Conservation (phyloP, 2,113 vertebrate genomes). For the Limanda limanda region DNA sequence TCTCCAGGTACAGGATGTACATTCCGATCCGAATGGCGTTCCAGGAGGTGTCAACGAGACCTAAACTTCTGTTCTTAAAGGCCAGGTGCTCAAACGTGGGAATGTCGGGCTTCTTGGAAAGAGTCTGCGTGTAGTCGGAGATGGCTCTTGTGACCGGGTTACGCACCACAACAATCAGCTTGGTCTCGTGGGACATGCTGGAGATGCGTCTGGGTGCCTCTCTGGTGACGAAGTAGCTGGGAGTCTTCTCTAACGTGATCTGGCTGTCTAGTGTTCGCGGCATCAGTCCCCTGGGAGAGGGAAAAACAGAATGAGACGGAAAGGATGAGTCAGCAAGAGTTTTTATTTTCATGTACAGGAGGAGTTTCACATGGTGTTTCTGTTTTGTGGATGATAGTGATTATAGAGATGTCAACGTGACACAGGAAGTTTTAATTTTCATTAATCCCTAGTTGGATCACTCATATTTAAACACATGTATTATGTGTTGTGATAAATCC, state of each 20-base stretch:
- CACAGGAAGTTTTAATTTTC: constrained; percentile 6
- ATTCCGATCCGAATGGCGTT: constrained; percentile 95
- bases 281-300: constrained; percentile 89
- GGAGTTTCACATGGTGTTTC: constrained; percentile 33
- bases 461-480: no score
- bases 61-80: constrained; percentile 91
- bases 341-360: constrained; percentile 21
- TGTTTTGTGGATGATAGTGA: constrained; percentile 37
- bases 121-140: constrained; percentile 96
- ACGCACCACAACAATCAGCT: constrained; percentile 94
- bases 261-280: constrained; percentile 92
- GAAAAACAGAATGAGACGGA: constrained; percentile 53
- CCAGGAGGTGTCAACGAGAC: constrained; percentile 93
- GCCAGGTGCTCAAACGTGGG: constrained; percentile 93
- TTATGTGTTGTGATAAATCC: no score
- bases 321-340: constrained; percentile 28
- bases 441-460: constrained; percentile 1
- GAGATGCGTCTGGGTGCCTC: constrained; percentile 91
- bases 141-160: constrained; percentile 96
- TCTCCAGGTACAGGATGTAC: constrained; percentile 92
- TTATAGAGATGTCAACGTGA: constrained; percentile 34
- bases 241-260: constrained; percentile 97
- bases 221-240: constrained; percentile 95
- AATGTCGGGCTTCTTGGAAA: constrained; percentile 95
- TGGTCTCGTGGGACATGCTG: constrained; percentile 91